Base-by-base conservation (phyloP, 2,888 invertebrate species). In the Nineta flava region DNA sequence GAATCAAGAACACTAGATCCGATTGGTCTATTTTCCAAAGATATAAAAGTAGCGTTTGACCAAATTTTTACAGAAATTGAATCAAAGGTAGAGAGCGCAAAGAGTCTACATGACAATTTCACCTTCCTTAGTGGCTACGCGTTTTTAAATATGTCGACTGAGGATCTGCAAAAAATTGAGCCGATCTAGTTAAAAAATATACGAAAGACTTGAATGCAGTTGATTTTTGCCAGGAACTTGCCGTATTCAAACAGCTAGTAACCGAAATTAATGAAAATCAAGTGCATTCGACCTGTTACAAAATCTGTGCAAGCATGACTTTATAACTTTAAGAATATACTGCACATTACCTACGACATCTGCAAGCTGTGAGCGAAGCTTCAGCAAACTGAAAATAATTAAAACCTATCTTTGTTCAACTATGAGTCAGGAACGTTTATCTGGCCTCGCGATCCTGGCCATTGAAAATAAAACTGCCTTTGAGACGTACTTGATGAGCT, bases 171-270 rank as follows among this genome's bases (percentile, higher is more conserved):
- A 51, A 55, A 54, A 13, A 46, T 52, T 50, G 51, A 50, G 40
- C 17, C 43, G 50, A 51, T 51, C 47, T 53, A 46, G 52, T 54
- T 51, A 51, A 54, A 53, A 55, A 55, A 56, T 55, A 55, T 52
- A 50, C 54, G 52, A 47, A 53, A 55, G 56, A 56, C 54, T 58
- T 56, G 54, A 57, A 47, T 35, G 49, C 52, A 47, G 52, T 56
- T 51, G 57, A 38, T n/a, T n/a, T n/a, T n/a, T n/a, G n/a, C n/a
- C n/a, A n/a, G n/a, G n/a, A n/a, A n/a, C n/a, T n/a, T n/a, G 46
- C 51, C 49, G 55, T 55, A 53, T 56, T 56, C 50, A 56, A 57
- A 54, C 52, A 54, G 54, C 55, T 56, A 53, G 55, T 53, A 50
- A 50, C 53, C 16, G 52, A 41, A 52, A 52, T 53, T 51, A 54